Evolutionary conservation across 2,113 vertebrate genomes (phyloP).

Genomic region (Bubo blakistoni): DNA sequence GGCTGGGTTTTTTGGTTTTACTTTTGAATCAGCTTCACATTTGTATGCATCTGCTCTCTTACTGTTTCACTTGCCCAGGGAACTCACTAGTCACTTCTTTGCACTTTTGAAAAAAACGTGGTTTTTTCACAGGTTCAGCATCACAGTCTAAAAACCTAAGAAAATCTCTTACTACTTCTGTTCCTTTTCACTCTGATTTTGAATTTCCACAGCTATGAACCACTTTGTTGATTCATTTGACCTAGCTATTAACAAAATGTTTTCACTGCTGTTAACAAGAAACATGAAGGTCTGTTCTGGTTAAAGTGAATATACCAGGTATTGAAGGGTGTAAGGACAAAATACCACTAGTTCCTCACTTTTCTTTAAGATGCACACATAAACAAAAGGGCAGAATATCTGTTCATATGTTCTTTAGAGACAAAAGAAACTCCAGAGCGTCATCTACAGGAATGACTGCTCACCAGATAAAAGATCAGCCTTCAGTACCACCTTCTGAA

Average conservation of each 20-base stretch:
- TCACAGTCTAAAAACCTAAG: background rate
- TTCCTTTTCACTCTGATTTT: background rate
- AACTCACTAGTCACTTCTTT: background rate
- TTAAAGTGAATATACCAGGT: background rate
- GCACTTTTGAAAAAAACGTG: background rate
- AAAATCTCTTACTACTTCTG: background rate
- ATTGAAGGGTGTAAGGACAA: background rate
- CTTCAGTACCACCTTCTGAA: background rate
- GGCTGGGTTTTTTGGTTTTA: background rate
- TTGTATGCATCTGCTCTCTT: background rate
- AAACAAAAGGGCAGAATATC: background rate
- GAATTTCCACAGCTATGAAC: background rate
- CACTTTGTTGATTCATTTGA: background rate
- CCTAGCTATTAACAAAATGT: background rate
- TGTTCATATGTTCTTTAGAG: background rate
- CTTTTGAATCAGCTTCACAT: background rate
- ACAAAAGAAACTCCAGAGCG: background rate
- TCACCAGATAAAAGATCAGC: background rate
- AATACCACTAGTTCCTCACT: background rate
- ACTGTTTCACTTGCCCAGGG: background rate
- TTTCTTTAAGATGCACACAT: background rate
- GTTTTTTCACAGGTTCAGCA: background rate
- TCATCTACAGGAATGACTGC: background rate
- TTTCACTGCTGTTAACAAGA: background rate
- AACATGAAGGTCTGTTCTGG: background rate